Evolutionary conservation across 2,113 vertebrate species (phyloP), one percentile per base, ranked within the genome.

Genomic region (Colinus virginianus): DNA sequence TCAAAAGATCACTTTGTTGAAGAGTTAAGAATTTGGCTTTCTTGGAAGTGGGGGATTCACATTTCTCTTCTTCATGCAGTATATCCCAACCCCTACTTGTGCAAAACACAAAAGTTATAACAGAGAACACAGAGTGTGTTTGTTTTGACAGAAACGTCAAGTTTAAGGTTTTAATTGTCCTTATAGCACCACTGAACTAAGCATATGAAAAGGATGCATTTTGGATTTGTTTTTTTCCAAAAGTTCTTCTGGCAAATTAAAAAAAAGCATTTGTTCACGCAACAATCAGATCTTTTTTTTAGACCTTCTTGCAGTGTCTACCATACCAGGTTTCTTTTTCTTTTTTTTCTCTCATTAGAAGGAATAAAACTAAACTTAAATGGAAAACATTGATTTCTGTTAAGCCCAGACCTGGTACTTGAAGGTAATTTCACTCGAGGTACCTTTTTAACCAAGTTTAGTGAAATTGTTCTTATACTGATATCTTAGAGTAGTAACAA

Each of bases 81-180:
- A 53, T 42, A 66, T 56, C 46, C 61, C 36, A 78, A 17, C 64
- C 88, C 83, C 74, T 74, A 63, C 70, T 46, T 81, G 84, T 63
- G 46, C 64, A 38, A 92, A 78, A 62, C 72, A 92, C 72, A 94
- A 38, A 86, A 84, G 85, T 22, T 36, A 8, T 14, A 82, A 90
- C 72, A 90, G 67, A 90, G 75, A 72, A n/a, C 63, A 59, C 7
- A 48, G 59, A 81, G 18, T 13, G 78, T 69, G 88, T 71, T 92
- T 49, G 55, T 81, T 95, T 76, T 93, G 89, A 51, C 62, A 91
- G 61, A 85, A 92, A 30, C 91, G 89, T 58, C 75, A 93, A 32
- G 67, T 92, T 95, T 74, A 9, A 91, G 13, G 30, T 61, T 95
- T 93, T 59, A 51, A 23, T 81, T 95, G 91, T 61, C 53, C 48